Evolutionary conservation across 2,113 vertebrate genomes (phyloP), one percentile per base, ranked within the genome.

Genomic region (Aplodontia rufa): DNA sequence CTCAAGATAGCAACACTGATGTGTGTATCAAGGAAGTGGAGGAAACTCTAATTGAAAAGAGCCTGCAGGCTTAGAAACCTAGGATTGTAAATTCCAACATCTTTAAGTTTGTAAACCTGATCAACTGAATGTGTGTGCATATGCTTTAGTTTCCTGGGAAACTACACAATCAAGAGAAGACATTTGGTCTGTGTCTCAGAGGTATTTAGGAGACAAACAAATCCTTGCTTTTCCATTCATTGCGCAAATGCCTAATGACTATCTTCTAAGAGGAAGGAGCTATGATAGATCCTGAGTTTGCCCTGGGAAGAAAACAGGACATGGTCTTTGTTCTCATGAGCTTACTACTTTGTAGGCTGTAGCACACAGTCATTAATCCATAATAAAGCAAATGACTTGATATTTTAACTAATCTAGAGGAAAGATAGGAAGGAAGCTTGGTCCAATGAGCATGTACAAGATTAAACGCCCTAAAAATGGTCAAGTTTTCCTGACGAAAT

Each of bases 171-270:
- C 7, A 47, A 75, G 62, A 45, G 30, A 75, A 58, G 5, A 69
- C 32, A 81, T 60, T 13, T 69, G 11, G n/a, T 37, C 40, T 55
- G 28, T 20, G 3, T 64, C 66, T 94, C 74, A 74, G 79, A 78
- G 42, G 78, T 76, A 82, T 68, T 88, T 93, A 68, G 75, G 64
- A 79, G 37, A 88, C 71, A 69, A 82, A n/a, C 17, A 81, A 76
- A 76, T 71, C 8, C 13, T 26, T 72, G 26, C 30, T 76, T 87
- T 76, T 91, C 40, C 40, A 10, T 81, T 81, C 68, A 53, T n/a
- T 58, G 66, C 85, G 68, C 20, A 93, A 78, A 66, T 49, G 9
- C 81, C 85, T 60, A 32, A 45, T 45, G 40, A 71, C n/a, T 78
- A 16, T 88, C 28, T 88, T 7, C 13, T 47, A 14, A 82, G 42